Conservation (phyloP, 2,888 invertebrate genomes). For the Luperina nickerlii region DNA sequence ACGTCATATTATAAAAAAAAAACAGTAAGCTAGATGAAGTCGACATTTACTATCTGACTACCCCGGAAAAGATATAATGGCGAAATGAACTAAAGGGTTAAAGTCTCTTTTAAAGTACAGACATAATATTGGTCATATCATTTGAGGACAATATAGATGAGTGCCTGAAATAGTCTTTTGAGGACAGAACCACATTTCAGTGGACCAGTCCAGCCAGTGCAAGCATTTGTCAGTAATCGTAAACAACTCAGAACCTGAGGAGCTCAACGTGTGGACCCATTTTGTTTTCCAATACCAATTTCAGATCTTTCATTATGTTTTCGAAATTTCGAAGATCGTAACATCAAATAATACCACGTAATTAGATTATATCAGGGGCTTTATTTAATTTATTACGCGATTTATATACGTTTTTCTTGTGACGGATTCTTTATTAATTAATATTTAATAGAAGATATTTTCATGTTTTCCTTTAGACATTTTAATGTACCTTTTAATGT, state of each 20-base stretch:
- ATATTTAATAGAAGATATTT: slow-evolving; percentile 34
- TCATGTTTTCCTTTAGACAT: not conserved
- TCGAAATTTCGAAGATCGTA: slow-evolving; percentile 3
- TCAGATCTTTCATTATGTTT: slow-evolving; percentile 25
- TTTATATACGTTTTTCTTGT: slow-evolving; percentile 33
- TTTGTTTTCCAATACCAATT: not conserved
- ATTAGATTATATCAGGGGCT: slow-evolving; percentile 26
- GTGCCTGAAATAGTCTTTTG: no score
- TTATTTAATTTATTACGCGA: slow-evolving; percentile 47
- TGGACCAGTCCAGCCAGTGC: not conserved
- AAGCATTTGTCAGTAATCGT: not conserved
- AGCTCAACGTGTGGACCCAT: not conserved
- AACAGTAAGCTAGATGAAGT: not conserved
- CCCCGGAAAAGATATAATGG: not conserved
- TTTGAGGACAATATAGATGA: not conserved
- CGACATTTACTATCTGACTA: not conserved
- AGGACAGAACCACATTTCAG: not conserved
- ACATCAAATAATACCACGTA: slow-evolving; percentile 30
- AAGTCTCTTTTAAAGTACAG: not conserved
- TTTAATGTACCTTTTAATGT: not conserved
- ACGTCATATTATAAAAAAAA: not conserved
- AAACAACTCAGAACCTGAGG: not conserved
- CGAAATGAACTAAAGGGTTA: not conserved
- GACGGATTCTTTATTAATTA: slow-evolving; percentile 40
- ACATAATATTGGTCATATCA: not conserved